These are phyloP conservation scores for Urophycis tenuis DNA, from an alignment of 2,797 vertebrate genomes.

Conservation along the genomic window DNA sequence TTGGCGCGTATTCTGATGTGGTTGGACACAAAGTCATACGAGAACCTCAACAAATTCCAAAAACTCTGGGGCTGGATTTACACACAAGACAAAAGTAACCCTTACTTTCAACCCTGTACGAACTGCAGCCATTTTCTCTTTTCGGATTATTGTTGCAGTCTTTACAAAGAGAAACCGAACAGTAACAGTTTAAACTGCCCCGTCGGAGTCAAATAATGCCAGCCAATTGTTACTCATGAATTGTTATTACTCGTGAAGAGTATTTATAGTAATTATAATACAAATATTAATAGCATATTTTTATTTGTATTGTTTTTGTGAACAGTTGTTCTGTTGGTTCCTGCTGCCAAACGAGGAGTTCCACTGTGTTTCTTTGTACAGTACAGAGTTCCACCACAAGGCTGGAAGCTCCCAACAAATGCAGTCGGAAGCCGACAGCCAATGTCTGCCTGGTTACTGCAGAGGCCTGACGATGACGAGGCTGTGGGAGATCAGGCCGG, in stretches of 20 bases:
- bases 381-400: no score
- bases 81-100: conserved; percentile 23
- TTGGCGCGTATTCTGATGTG: conserved; percentile 44
- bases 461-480: neutral
- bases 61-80: conserved; percentile 44
- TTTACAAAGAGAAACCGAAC: neutral
- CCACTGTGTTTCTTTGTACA: neutral
- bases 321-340: neutral
- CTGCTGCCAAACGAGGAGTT: neutral
- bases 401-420: no score
- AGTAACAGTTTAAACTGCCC: neutral
- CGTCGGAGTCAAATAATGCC: neutral
- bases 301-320: neutral
- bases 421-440: neutral
- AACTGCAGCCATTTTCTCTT: conserved; percentile 9
- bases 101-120: conserved; percentile 33
- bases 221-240: neutral
- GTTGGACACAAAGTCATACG: conserved; percentile 23
- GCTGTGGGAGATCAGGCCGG: neutral
- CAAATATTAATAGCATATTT: neutral
- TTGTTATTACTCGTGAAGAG: neutral
- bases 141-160: neutral
- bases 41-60: conserved; percentile 45
- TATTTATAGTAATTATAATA: neutral
- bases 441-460: neutral